Percentiles rank a stretch among this genome's conserved stretches.
Conservation (phyloP, 2,888 invertebrate species). For the Altica lythri region DNA sequence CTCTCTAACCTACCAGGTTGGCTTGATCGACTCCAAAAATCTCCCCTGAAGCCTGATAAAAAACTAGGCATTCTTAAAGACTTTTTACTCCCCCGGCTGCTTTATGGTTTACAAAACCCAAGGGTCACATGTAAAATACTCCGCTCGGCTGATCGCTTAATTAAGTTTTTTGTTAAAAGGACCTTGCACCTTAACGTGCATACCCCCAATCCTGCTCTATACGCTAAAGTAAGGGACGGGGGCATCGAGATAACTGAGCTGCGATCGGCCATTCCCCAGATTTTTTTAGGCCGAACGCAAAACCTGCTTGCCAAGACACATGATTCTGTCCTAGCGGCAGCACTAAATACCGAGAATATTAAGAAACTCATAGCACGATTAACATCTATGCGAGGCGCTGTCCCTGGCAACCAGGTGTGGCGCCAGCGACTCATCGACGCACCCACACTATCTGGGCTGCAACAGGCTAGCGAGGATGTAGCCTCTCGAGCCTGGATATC, state of each 20-base stretch:
- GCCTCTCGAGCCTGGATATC: too few relatives aligned
- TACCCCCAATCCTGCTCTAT: too few relatives aligned
- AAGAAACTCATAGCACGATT: neutral
- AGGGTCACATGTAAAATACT: too few relatives aligned
- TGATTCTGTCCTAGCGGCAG: neutral
- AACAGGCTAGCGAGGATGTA: too few relatives aligned
- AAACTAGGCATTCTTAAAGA: too few relatives aligned
- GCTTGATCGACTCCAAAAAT: too few relatives aligned
- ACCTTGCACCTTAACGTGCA: too few relatives aligned
- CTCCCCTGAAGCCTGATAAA: too few relatives aligned
- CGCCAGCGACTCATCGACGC: neutral
- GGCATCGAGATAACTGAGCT: neutral
- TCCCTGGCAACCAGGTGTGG: neutral
- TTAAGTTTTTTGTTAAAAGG: too few relatives aligned
- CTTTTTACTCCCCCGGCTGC: neutral
- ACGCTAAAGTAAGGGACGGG: neutral
- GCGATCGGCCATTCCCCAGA: neutral
- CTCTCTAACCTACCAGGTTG: neutral
- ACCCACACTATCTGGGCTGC: neutral
- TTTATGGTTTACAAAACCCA: neutral
- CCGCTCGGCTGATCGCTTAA: too few relatives aligned
- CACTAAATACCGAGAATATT: neutral
- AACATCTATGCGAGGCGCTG: neutral
- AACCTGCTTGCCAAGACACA: neutral
- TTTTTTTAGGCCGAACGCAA: neutral